These are phyloP conservation scores for Neotragus pygmaeus DNA, from an alignment of 2,113 vertebrate species.

Conservation along the genomic window DNA sequence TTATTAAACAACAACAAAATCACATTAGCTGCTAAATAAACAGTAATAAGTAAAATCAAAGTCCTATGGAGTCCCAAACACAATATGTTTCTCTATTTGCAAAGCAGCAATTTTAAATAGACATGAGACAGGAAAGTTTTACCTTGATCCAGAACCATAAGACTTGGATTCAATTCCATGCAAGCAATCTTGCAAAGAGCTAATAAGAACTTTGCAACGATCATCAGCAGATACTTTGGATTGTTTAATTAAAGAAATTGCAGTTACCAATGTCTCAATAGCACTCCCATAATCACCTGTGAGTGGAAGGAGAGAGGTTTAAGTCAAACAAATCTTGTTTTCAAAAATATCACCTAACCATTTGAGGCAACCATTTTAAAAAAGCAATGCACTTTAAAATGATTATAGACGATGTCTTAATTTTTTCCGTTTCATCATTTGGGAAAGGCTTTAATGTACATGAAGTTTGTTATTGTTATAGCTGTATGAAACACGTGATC, in stretches of 20 bases:
- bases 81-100: conserved; percentile 10
- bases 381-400: not conserved
- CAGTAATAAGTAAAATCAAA: conserved; percentile 31
- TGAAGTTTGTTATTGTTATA: not conserved
- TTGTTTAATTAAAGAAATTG: conserved; percentile 99
- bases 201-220: conserved; percentile 99
- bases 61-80: not conserved
- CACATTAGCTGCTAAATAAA: not conserved
- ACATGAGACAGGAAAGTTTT: conserved; percentile 82
- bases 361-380: not conserved
- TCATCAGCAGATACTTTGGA: conserved; percentile 99
- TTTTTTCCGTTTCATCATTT: not conserved
- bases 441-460: not conserved
- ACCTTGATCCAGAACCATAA: conserved; percentile 97
- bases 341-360: not conserved
- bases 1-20: not conserved
- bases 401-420: not conserved
- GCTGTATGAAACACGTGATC: not conserved
- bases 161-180: conserved; percentile 99
- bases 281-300: conserved; percentile 98
- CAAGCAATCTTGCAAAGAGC: conserved; percentile 98
- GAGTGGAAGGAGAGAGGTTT: not conserved
- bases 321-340: conserved; percentile 50
- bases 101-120: conserved; percentile 27
- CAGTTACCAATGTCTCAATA: conserved; percentile 98